Evolutionary conservation across 2,797 vertebrate genomes (phyloP).

Genomic region (Tiaroga cobitis): DNA sequence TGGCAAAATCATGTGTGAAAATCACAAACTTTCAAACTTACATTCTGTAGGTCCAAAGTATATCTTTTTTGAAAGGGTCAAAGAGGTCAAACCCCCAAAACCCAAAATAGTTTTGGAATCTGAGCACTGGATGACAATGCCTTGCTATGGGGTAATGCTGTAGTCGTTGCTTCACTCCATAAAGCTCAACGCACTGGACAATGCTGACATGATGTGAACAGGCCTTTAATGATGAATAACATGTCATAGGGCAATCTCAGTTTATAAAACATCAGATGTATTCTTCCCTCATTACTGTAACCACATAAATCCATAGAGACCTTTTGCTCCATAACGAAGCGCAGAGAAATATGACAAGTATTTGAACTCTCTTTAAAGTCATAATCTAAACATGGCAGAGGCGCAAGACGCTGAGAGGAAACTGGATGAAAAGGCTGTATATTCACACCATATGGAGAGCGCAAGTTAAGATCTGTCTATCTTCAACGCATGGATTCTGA

Average conservation of each 20-base stretch:
- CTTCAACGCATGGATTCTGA: slow-evolving; percentile 69
- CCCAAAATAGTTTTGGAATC: neutral
- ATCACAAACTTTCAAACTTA: neutral
- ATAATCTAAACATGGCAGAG: slow-evolving; percentile 58
- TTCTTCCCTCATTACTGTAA: slow-evolving; percentile 41
- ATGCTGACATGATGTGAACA: neutral
- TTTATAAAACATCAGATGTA: slow-evolving; percentile 53
- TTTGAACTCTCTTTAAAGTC: slow-evolving; percentile 55
- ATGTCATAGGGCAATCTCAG: slow-evolving; percentile 39
- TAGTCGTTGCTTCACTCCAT: neutral
- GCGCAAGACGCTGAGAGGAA: slow-evolving; percentile 55
- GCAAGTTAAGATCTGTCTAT: slow-evolving; percentile 66
- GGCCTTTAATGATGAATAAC: slow-evolving; percentile 47
- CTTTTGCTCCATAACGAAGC: slow-evolving; percentile 35
- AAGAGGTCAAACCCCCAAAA: neutral
- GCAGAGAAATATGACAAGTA: slow-evolving; percentile 55
- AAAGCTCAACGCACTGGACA: neutral
- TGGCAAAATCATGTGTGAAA: neutral
- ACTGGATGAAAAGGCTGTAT: slow-evolving; percentile 69
- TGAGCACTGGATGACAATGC: neutral
- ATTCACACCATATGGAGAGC: slow-evolving; percentile 76
- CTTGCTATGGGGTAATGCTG: neutral
- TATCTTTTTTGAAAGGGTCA: neutral
- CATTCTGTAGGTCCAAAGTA: neutral
- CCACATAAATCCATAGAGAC: slow-evolving; percentile 51